Conservation (phyloP, 1,140 invertebrate species). For the Drosophila carrolli region DNA sequence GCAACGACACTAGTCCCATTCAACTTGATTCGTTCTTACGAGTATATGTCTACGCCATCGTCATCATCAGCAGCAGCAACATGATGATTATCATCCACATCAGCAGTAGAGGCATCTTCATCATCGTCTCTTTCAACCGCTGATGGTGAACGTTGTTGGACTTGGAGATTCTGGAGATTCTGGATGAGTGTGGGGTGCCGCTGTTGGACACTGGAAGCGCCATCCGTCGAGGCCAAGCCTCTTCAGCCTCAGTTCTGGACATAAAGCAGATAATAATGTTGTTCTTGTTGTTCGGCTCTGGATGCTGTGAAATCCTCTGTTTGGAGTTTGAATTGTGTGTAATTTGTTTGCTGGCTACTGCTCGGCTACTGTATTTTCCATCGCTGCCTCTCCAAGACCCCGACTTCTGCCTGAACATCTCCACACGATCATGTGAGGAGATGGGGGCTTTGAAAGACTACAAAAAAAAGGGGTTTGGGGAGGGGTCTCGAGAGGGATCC, state of each 20-base stretch:
- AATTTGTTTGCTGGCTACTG: conserved; percentile 81
- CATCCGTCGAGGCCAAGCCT: conserved; percentile 50
- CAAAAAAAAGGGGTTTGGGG: neutral
- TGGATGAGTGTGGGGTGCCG: conserved; percentile 59
- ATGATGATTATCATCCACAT: conserved; percentile 9
- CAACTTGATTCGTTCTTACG: conserved; percentile 52
- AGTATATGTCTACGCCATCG: conserved; percentile 48
- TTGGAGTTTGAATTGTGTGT: conserved; percentile 81
- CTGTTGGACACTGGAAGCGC: conserved; percentile 58
- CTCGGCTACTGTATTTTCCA: conserved; percentile 76
- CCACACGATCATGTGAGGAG: conserved; percentile 50
- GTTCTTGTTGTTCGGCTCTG: conserved; percentile 47
- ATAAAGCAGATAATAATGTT: conserved; percentile 82
- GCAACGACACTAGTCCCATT: conserved; percentile 61
- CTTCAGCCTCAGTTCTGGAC: conserved; percentile 58
- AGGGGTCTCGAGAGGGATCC: neutral
- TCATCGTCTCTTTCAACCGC: conserved; percentile 25
- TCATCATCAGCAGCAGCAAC: conserved; percentile 28
- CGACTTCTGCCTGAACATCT: conserved; percentile 43
- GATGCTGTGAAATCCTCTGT: conserved; percentile 77
- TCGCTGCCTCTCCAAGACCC: conserved; percentile 8
- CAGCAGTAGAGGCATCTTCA: conserved; percentile 22
- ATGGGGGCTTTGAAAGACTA: too few relatives aligned
- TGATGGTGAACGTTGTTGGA: conserved; percentile 16
- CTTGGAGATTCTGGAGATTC: conserved; percentile 1